Base-by-base conservation (phyloP, 2,888 invertebrate species). In the Dioctria linearis region DNA sequence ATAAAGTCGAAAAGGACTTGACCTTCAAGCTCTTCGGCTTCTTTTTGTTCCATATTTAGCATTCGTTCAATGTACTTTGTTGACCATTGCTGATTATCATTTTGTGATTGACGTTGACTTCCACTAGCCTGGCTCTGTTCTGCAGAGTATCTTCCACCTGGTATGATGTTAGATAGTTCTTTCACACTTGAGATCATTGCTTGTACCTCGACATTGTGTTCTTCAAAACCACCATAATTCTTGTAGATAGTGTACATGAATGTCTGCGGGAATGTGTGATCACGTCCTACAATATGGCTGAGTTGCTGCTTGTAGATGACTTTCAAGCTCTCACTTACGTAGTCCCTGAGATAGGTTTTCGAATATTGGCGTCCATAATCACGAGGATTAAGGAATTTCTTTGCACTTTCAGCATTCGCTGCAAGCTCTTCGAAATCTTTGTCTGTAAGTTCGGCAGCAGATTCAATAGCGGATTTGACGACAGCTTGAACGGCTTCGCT, bases 401-500 rank as follows among this genome's bases (percentile, higher is more conserved):
- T 88, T n/a, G 89, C 91, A 49, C 90, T 87, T 83, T 89, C 87
- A 42, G 91, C 92, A 13, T 89, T 88, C 83, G 87, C 87, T 46
- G 90, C 87, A 5, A 93, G 85, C 51, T 91, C 87, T 79, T 85
- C 85, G 83, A 88, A 86, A 46, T 90, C 89, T 0, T 90, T 88
- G 67, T 87, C 86, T 80, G 89, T 87, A 51, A 93, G 86, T 82
- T 90, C 82, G 81, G 93, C 90, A 39, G 92, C 91, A 59, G 89
- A 88, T 85, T 90, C 86, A 81, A 95, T 93, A n/a, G 90, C 89
- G 39, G 92, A 90, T 85, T 92, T 93, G 5, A 94, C 91, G n/a
- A 91, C 92, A 80, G 93, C 90, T 82, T 92, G 92, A 0, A 95
- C 93, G 65, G 93, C 91, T 73, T 91, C 88, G 86, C 91, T 92